Base-by-base conservation (phyloP, 2,113 vertebrate species). In the Vidua chalybeata region DNA sequence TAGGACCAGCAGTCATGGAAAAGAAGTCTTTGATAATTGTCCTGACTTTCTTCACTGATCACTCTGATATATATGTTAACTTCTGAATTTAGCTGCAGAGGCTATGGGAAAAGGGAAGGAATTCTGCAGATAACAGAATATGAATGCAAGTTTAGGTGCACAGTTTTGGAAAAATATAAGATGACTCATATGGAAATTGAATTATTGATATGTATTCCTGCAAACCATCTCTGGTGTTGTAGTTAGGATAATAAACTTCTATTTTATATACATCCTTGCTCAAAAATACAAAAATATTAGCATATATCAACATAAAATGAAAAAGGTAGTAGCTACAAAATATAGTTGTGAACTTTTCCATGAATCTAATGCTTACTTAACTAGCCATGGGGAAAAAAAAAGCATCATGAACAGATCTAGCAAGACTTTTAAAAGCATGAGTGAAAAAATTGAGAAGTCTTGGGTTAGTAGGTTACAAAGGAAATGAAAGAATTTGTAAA, bases 41-140 rank as follows among this genome's bases (percentile, higher is more conserved):
- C 35, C 30, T 74, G 33, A 26, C 9, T 51, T 75, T 87, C 11
- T 56, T 86, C 21, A 31, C 21, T 30, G 16, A n/a, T 68, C 10
- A 31, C 17, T 51, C 17, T 73, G 59, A 69, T 39, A 31, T 27
- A 58, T 1, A 20, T 0, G 0, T 27, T 68, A 39, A 45, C 17
- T 55, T 74, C 59, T 20, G 19, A 81, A 43, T 80, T 67, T 76
- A 66, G 18, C 87, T 72, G 7, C 28, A 86, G 69, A 83, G 20
- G 37, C 23, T 66, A 10, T 55, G 46, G 51, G 35, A 24, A 85
- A 72, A 79, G 23, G 41, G 26, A 59, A 82, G 28, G 4, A 84
- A 76, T 83, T 68, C 24, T 86, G 18, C 30, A 72, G 37, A 31
- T n/a, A 28, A 56, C 18, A 80, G 58, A 58, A 56, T 5, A n/a